These are phyloP conservation scores for Sparidentex hasta DNA, from an alignment of 2,797 vertebrate species.

Conservation along the genomic window DNA sequence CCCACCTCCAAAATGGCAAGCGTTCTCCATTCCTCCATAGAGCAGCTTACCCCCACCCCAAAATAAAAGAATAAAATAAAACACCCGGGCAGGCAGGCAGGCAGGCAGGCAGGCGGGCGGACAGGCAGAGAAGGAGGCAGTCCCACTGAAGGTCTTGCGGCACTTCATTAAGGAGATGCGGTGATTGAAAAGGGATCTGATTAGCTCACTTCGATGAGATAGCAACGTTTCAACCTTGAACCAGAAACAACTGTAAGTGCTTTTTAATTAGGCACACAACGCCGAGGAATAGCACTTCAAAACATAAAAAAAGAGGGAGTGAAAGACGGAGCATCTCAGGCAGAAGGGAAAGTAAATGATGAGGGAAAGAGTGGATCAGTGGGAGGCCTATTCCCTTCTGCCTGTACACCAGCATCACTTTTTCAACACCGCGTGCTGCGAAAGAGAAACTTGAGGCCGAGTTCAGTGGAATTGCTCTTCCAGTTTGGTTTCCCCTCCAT, in stretches of 20 bases:
- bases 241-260: constrained; percentile 77
- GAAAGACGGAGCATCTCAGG: constrained; percentile 46
- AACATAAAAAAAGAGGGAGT: constrained; percentile 52
- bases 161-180: constrained; percentile 73
- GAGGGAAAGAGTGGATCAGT: constrained; percentile 64
- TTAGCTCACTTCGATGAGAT: constrained; percentile 69
- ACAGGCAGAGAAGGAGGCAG: too few relatives aligned
- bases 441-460: constrained; percentile 42
- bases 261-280: constrained; percentile 79
- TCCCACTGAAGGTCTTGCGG: constrained; percentile 62
- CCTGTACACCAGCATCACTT: constrained; percentile 58
- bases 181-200: constrained; percentile 81
- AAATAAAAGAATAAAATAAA: constrained; percentile 59
- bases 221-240: constrained; percentile 75
- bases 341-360: constrained; percentile 57
- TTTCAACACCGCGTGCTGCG: constrained; percentile 52
- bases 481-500: constrained; percentile 52
- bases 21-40: constrained; percentile 59
- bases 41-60: constrained; percentile 54
- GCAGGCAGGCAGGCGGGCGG: constrained; percentile 14
- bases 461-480: constrained; percentile 56
- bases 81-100: constrained; percentile 36
- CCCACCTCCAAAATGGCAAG: constrained; percentile 55
- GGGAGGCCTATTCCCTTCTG: constrained; percentile 60
- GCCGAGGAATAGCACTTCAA: constrained; percentile 70